Evolutionary conservation across 1,140 invertebrate genomes (phyloP).

Genomic region (Drosophila azteca): DNA sequence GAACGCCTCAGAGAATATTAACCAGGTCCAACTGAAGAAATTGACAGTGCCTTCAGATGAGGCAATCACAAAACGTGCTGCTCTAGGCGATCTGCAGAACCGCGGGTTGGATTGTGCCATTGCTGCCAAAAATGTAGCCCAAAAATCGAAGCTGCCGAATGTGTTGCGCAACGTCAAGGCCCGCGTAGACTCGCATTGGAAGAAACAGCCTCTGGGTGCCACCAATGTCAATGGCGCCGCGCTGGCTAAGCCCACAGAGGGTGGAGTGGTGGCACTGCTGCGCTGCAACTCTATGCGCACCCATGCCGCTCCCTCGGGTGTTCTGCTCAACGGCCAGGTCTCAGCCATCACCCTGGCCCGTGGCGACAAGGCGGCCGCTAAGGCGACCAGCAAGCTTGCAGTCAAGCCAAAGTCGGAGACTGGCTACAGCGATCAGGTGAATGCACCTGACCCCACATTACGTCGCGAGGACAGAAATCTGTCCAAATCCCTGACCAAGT

Average conservation of each 20-base stretch:
- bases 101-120: conserved; percentile 57
- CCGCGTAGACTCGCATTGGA: conserved; percentile 81
- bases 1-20: conserved; percentile 72
- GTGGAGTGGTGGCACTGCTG: conserved; percentile 35
- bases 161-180: conserved; percentile 65
- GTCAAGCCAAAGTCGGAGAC: conserved; percentile 38
- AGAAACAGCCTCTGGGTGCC: conserved; percentile 59
- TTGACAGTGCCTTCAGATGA: conserved; percentile 64
- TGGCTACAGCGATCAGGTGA: conserved; percentile 45
- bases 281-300: conserved; percentile 72
- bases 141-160: conserved; percentile 69
- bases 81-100: conserved; percentile 80
- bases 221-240: conserved; percentile 35
- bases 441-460: conserved; percentile 38
- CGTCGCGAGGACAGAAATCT: conserved; percentile 80
- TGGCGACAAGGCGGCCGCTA: conserved; percentile 37
- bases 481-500: conserved; percentile 72
- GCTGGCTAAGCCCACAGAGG: conserved; percentile 8
- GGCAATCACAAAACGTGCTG: conserved; percentile 74
- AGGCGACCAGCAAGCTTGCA: conserved; percentile 41
- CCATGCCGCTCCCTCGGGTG: background rate
- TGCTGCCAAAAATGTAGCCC: conserved; percentile 60
- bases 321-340: conserved; percentile 17
- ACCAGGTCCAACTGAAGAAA: conserved; percentile 73
- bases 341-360: conserved; percentile 13